These are phyloP conservation scores for Myxocyprinus asiaticus DNA, from an alignment of 2,113 vertebrate species.

Conservation along the genomic window DNA sequence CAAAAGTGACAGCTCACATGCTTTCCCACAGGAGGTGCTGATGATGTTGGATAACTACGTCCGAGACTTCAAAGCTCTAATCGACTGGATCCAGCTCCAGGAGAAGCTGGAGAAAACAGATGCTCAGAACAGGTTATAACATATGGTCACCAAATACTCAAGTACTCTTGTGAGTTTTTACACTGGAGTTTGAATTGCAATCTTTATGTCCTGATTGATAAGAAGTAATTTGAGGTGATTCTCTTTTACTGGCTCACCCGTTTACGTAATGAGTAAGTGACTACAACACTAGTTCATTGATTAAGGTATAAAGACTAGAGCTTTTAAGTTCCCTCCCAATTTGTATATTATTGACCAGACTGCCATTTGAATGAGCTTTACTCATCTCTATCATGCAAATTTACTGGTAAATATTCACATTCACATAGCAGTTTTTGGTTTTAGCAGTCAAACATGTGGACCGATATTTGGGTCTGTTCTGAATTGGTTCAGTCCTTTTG, in stretches of 20 bases:
- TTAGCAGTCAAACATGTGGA: not conserved
- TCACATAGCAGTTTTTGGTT: no score
- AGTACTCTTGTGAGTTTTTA: constrained; percentile 1
- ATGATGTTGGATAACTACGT: constrained; percentile 99
- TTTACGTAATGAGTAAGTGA: constrained; percentile 34
- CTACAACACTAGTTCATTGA: constrained; percentile 69
- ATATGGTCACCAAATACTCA: constrained; percentile 3
- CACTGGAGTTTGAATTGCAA: constrained; percentile 52
- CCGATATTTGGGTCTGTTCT: not conserved
- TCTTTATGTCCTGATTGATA: constrained; percentile 63
- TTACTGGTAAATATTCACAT: constrained; percentile 9
- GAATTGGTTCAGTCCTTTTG: not conserved
- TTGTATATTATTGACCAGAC: constrained; percentile 51
- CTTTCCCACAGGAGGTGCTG: constrained; percentile 85
- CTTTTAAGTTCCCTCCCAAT: constrained; percentile 56
- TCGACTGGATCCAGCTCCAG: constrained; percentile 98
- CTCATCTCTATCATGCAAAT: not conserved
- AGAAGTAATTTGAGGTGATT: constrained; percentile 67
- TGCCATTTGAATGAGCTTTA: constrained; percentile 57
- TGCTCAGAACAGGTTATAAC: constrained; percentile 91
- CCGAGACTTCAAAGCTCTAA: constrained; percentile 96
- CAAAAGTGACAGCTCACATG: not conserved
- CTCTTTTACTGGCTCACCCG: constrained; percentile 60
- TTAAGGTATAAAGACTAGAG: constrained; percentile 64
- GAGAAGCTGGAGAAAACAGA: constrained; percentile 98